phyloP scores from a whole-genome alignment of 1,140 invertebrate genomes.

The Phymorhynchus buccinoides region DNA sequence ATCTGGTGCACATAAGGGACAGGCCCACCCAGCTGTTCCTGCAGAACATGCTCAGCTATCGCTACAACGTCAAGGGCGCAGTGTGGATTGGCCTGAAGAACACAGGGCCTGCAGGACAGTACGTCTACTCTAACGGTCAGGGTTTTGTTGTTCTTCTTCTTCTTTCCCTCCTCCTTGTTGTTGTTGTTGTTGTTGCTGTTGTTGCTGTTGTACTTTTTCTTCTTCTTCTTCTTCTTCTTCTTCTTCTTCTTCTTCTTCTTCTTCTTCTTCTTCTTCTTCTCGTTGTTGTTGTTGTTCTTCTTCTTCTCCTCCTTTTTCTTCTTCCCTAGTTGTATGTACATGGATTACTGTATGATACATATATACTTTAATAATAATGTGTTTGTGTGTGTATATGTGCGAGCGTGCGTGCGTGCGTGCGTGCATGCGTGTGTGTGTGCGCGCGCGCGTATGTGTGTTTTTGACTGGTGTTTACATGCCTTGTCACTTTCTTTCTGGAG shows the following conservation, averaged over 20 bases:
- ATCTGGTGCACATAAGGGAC: neutral
- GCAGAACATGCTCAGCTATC: neutral
- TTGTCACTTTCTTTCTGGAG: no score
- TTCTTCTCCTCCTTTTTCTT: no score
- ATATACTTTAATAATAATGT: no score
- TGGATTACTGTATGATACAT: no score
- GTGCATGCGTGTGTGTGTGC: no score
- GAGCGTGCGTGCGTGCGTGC: no score
- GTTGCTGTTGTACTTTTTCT: neutral
- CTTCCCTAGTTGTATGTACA: no score
- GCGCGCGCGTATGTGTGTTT: no score
- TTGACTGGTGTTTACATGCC: no score
- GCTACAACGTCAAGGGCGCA: neutral
- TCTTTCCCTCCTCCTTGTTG: neutral
- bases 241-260: neutral
- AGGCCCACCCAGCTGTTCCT: constrained; percentile 5
- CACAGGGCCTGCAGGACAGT: neutral
- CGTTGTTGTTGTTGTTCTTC: neutral
- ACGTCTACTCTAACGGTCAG: neutral
- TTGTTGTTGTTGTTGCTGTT: neutral
- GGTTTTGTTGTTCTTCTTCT: neutral
- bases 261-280: neutral
- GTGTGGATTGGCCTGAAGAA: constrained; percentile 4
- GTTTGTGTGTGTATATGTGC: no score
- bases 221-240: neutral